phyloP scores from a whole-genome alignment of 2,888 invertebrate species.

The Tubiluchus corallicola region DNA sequence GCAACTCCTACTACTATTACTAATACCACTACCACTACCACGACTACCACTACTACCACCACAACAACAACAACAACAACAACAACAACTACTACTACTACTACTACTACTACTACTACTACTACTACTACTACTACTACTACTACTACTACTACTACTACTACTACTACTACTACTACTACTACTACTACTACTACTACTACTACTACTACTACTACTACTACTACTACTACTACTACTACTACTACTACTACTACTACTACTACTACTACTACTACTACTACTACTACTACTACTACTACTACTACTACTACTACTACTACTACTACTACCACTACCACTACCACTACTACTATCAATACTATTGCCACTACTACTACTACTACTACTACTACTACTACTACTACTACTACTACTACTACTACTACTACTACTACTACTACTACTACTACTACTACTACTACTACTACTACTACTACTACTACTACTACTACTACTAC shows the following conservation, averaged over 20 bases:
- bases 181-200: slow-evolving; percentile 1
- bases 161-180: slow-evolving; percentile 3
- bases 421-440: too few species aligned
- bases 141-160: slow-evolving; percentile 1
- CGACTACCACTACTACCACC: too few species aligned
- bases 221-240: slow-evolving; percentile 3
- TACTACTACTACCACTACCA: slow-evolving; percentile 3
- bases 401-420: too few species aligned
- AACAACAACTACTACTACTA: background rate
- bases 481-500: too few species aligned
- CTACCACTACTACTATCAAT: too few species aligned
- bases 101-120: slow-evolving; percentile 3
- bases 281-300: slow-evolving; percentile 3
- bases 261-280: slow-evolving; percentile 1
- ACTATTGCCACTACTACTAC: too few species aligned
- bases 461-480: too few species aligned
- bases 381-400: too few species aligned
- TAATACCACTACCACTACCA: slow-evolving; percentile 1
- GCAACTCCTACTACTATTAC: background rate
- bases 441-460: too few species aligned
- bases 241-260: slow-evolving; percentile 3
- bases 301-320: slow-evolving; percentile 3
- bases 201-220: slow-evolving; percentile 3
- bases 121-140: slow-evolving; percentile 1
- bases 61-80: too few species aligned